Conservation (phyloP, 1,140 invertebrate species). For the Aporrectodea caliginosa region DNA sequence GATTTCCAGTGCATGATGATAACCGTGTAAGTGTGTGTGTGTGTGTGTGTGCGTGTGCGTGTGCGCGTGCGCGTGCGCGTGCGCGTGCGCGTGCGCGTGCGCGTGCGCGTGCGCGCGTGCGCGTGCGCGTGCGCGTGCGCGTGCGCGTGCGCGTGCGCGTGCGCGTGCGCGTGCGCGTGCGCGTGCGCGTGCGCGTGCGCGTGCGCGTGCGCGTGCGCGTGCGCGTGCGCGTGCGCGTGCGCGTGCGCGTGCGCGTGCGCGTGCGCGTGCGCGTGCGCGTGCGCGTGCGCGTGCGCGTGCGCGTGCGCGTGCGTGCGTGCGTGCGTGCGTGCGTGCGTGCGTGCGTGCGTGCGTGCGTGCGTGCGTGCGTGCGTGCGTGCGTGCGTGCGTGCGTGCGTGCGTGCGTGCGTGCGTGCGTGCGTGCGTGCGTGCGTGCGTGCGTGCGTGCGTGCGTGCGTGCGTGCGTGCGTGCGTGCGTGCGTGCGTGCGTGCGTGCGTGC, state of each 20-base stretch:
- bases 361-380: not conserved
- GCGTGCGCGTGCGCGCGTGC: not conserved
- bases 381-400: not conserved
- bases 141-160: constrained; percentile 10
- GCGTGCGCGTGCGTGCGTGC: not conserved
- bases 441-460: too few species aligned
- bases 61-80: constrained; percentile 11
- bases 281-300: too few species aligned
- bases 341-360: not conserved
- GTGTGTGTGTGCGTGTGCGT: constrained; percentile 12
- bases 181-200: constrained; percentile 12
- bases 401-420: not conserved
- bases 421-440: too few species aligned
- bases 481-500: too few species aligned
- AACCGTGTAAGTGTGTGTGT: too few species aligned
- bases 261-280: not conserved
- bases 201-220: constrained; percentile 12
- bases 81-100: constrained; percentile 10
- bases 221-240: constrained; percentile 7
- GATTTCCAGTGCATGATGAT: too few species aligned
- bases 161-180: constrained; percentile 10
- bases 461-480: too few species aligned
- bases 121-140: constrained; percentile 1
- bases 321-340: not conserved
- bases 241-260: not conserved